Evolutionary conservation across 2,113 vertebrate genomes (phyloP).

Genomic region (Coreoperca whiteheadi): DNA sequence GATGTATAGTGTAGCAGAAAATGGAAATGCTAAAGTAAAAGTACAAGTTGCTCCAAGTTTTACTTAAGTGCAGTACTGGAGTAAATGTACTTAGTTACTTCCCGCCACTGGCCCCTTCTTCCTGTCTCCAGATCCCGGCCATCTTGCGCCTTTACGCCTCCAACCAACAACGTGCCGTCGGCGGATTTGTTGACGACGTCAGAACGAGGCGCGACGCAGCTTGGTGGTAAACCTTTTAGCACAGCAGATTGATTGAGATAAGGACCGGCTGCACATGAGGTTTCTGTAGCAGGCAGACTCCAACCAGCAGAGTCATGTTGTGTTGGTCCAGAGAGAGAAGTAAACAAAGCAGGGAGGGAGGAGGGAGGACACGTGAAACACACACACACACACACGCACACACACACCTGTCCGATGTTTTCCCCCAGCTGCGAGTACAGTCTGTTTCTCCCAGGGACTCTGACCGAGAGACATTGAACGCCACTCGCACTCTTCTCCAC

Average conservation of each 20-base stretch:
- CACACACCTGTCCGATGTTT: conserved; percentile 62
- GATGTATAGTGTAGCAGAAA: no score
- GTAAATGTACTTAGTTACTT: no score
- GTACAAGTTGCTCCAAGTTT: no score
- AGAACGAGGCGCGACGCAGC: conserved; percentile 23
- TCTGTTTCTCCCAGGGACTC: conserved; percentile 53
- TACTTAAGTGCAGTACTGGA: no score
- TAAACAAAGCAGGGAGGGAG: conserved; percentile 57
- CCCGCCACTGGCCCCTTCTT: background rate
- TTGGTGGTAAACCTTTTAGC: conserved; percentile 29
- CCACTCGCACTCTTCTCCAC: conserved; percentile 7
- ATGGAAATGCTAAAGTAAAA: no score
- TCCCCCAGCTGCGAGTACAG: conserved; percentile 64
- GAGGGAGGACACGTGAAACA: conserved; percentile 25
- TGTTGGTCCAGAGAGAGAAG: conserved; percentile 50
- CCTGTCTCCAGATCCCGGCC: background rate
- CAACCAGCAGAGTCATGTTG: conserved; percentile 52
- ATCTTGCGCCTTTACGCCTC: conserved; percentile 55
- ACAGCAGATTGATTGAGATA: conserved; percentile 10
- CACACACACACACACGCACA: conserved; percentile 20
- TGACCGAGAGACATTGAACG: conserved; percentile 44
- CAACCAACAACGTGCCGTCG: background rate
- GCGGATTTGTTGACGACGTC: conserved; percentile 4
- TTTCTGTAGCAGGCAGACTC: conserved; percentile 42
- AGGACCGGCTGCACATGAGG: conserved; percentile 26